Conservation (phyloP, 2,113 vertebrate genomes). For the Holacanthus passer region DNA sequence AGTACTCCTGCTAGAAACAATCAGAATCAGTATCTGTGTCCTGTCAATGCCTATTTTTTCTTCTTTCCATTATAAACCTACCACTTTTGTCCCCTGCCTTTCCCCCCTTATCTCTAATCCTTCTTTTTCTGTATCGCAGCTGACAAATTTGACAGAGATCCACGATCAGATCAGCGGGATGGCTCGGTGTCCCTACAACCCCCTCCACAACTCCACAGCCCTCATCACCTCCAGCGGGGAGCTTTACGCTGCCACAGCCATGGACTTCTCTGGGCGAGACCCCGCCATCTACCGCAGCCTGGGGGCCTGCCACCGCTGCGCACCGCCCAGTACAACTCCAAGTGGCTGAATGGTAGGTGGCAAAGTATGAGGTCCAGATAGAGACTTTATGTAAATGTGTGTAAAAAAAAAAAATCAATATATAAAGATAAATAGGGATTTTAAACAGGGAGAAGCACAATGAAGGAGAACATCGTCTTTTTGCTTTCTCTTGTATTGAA, state of each 20-base stretch:
- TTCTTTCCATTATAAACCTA: neutral
- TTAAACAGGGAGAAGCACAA: conserved; percentile 1
- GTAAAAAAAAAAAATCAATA: conserved; percentile 2
- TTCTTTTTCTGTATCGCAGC: conserved; percentile 72
- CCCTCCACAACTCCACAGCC: conserved; percentile 97
- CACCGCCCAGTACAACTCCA: conserved; percentile 98
- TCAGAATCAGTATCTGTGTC: conserved; percentile 12
- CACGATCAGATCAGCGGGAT: conserved; percentile 99
- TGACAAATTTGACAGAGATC: conserved; percentile 94
- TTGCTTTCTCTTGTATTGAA: neutral
- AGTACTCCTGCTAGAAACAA: conserved; percentile 16
- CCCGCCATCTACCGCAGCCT: conserved; percentile 97
- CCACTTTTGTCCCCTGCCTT: neutral
- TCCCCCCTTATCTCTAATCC: too few species aligned
- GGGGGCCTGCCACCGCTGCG: conserved; percentile 93
- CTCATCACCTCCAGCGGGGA: conserved; percentile 95
- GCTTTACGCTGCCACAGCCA: conserved; percentile 95
- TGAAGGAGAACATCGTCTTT: neutral
- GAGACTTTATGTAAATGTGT: conserved; percentile 19
- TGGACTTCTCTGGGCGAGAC: conserved; percentile 97
- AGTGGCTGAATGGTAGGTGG: conserved; percentile 95
- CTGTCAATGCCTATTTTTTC: neutral
- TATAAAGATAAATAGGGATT: conserved; percentile 9
- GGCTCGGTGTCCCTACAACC: conserved; percentile 97
- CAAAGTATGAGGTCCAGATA: neutral